phyloP scores from a whole-genome alignment of 2,888 invertebrate species.

The Nemotelus nigrinus region DNA sequence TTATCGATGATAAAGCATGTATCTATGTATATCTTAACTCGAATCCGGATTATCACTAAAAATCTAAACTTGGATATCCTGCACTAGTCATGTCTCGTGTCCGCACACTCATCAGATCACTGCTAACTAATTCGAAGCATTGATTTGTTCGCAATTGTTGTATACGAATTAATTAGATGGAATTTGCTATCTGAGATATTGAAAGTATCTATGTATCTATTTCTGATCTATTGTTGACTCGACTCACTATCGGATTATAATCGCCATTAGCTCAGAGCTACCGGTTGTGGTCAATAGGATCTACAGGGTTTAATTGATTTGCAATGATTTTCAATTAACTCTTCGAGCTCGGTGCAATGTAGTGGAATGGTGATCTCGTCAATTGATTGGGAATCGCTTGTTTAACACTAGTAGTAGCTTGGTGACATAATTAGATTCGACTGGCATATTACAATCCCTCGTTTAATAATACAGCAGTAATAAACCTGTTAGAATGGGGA shows the following conservation, averaged over 20 bases:
- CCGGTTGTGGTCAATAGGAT: slow-evolving; percentile 9
- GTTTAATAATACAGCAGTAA: too few relatives aligned
- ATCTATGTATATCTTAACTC: too few relatives aligned
- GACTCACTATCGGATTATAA: neutral
- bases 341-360: too few relatives aligned
- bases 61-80: too few relatives aligned
- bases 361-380: neutral
- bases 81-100: too few relatives aligned
- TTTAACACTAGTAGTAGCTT: neutral
- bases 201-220: neutral
- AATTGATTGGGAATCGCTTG: neutral
- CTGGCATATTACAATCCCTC: neutral
- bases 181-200: neutral
- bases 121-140: slow-evolving; percentile 1
- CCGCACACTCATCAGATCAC: too few relatives aligned
- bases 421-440: slow-evolving; percentile 17
- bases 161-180: slow-evolving; percentile 18
- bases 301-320: slow-evolving; percentile 19
- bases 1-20: too few relatives aligned
- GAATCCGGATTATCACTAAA: too few relatives aligned
- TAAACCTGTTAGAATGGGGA: too few relatives aligned
- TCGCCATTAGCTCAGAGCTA: neutral
- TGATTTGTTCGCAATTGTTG: slow-evolving; percentile 9
- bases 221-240: neutral
- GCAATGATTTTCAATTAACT: slow-evolving; percentile 19